phyloP scores from a whole-genome alignment of 1,140 invertebrate species.

The Drosophila quadrilineata region DNA sequence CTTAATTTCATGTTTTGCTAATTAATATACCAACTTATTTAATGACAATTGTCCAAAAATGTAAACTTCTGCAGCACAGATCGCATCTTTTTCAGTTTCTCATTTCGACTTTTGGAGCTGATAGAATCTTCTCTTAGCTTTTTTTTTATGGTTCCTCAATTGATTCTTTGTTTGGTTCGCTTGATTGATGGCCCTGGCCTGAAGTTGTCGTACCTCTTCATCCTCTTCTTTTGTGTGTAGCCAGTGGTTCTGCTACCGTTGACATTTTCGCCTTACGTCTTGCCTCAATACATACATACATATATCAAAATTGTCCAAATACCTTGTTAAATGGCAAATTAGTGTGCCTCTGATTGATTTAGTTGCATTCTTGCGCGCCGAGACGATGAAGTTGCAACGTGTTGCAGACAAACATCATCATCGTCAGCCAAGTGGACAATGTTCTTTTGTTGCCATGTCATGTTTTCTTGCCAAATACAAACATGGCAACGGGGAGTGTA shows the following conservation, averaged over 20 bases:
- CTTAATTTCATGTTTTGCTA: conserved; percentile 72
- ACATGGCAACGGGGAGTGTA: too few relatives aligned
- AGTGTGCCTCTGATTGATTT: conserved; percentile 80
- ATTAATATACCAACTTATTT: conserved; percentile 66
- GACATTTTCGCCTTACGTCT: conserved; percentile 53
- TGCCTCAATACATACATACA: conserved; percentile 73
- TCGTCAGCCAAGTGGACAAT: too few relatives aligned
- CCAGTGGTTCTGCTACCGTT: conserved; percentile 48
- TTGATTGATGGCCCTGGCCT: conserved; percentile 67
- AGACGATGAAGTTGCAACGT: conserved; percentile 65
- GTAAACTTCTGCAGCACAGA: too few relatives aligned
- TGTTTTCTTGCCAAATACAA: too few relatives aligned
- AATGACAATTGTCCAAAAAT: conserved; percentile 60
- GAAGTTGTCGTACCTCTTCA: conserved; percentile 27
- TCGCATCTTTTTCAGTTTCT: neutral
- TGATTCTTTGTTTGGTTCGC: neutral
- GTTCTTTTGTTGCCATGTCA: too few relatives aligned
- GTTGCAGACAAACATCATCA: conserved; percentile 37
- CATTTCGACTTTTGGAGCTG: neutral
- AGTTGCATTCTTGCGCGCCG: conserved; percentile 70
- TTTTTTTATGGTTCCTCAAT: neutral
- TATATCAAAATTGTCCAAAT: conserved; percentile 81
- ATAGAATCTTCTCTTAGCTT: too few relatives aligned
- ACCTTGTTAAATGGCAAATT: conserved; percentile 81
- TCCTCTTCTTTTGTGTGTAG: neutral